These are phyloP conservation scores for Condylura cristata DNA, from an alignment of 2,113 vertebrate genomes.

Conservation along the genomic window DNA sequence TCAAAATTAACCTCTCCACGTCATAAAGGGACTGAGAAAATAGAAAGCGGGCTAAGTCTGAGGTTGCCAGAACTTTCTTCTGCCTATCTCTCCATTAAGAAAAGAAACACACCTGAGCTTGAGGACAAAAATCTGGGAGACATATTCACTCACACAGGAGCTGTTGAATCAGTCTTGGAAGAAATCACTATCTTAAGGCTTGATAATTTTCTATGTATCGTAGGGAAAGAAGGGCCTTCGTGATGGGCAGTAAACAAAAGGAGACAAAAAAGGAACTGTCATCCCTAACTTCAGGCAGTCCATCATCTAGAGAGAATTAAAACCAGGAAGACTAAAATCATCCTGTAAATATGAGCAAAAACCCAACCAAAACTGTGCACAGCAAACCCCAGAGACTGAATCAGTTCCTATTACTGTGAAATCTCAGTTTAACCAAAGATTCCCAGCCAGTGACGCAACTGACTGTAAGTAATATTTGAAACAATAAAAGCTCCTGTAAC, in stretches of 20 bases:
- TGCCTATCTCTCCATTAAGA: not conserved
- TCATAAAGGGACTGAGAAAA: not conserved
- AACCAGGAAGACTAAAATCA: not conserved
- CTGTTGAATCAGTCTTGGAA: not conserved
- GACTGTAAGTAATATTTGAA: constrained; percentile 68
- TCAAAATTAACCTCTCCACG: not conserved
- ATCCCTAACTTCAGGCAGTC: constrained; percentile 35
- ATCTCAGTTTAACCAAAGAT: constrained; percentile 66
- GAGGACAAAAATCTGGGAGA: not conserved
- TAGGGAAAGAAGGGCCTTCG: not conserved
- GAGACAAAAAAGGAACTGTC: not conserved
- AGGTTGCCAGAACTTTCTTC: constrained; percentile 23
- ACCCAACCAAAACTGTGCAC: constrained; percentile 36
- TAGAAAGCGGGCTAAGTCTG: not conserved
- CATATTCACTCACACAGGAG: not conserved
- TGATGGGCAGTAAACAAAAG: not conserved
- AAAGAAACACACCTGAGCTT: not conserved
- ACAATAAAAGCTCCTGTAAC: constrained; percentile 74
- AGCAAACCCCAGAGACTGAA: not conserved
- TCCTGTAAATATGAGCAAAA: constrained; percentile 48
- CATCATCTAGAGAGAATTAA: constrained; percentile 35
- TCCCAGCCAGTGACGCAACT: constrained; percentile 73
- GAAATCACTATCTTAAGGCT: not conserved
- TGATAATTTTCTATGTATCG: not conserved
- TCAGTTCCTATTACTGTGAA: constrained; percentile 49